Base-by-base conservation (phyloP, 2,113 vertebrate species). In the Hystrix cristata region DNA sequence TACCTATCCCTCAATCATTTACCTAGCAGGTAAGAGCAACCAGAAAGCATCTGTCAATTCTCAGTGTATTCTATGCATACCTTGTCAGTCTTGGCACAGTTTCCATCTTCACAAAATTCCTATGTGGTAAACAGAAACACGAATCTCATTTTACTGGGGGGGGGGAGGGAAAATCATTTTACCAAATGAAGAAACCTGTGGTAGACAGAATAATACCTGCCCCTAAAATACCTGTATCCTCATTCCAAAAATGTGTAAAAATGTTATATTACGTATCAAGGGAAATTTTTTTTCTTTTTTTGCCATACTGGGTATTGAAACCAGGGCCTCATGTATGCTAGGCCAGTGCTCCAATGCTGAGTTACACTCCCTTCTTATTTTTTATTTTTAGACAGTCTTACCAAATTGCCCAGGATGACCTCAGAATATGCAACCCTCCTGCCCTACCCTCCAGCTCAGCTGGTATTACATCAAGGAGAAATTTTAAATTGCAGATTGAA, bases 81-180 rank as follows among this genome's bases (percentile, higher is more conserved):
- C n/a, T 64, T 71, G 14, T 88, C 59, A 72, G 21, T 46, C 88
- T 10, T 79, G 65, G 12, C 31, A 95, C 6, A 79, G 87, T 19
- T 86, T 92, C 46, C 29, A 94, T 60, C 72, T 79, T 86, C 62
- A 65, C 43, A 94, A 91, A 87, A 90, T 72, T 59, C 67, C 43
- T 72, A 38, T 62, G 46, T 53, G 14, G 79, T 91, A 95, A 94
- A 91, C 34, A 87, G 84, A 81, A 83, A 83, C n/a, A 97, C 10
- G 89, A 85, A 96, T 65, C 80, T 67, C 27, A 86, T 76, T 92
- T 96, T 31, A 71, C 2, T 81, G 79, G 64, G 14, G 80, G 38
- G 29, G 7, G 48, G 91, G 76, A 76, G 85, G 85, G 43, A 43
- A 88, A 88, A 81, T 16, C 13, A 83, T 65, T 89, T 57, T 85